phyloP scores from a whole-genome alignment of 2,113 vertebrate species.

The Dascyllus trimaculatus region DNA sequence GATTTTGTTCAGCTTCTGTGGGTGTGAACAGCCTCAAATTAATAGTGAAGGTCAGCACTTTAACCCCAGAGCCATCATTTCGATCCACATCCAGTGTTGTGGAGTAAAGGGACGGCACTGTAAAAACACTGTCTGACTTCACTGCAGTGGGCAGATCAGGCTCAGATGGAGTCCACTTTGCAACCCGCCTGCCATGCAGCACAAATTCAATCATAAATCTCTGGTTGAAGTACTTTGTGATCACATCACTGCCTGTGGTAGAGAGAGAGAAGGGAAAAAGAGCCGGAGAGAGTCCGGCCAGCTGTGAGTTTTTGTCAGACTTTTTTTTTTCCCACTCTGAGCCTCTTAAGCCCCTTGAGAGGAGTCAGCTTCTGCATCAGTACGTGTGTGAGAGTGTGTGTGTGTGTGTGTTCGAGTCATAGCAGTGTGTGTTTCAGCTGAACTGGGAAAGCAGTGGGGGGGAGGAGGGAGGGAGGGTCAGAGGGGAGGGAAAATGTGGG shows the following conservation, averaged over 20 bases:
- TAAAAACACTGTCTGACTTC: not conserved
- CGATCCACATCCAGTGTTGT: not conserved
- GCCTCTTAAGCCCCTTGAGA: slow-evolving; percentile 57
- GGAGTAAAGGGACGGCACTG: not conserved
- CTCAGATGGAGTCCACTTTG: slow-evolving; percentile 2
- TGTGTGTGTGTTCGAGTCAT: slow-evolving; percentile 40
- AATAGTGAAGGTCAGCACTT: not conserved
- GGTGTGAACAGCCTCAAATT: too few species aligned
- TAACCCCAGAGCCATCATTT: not conserved
- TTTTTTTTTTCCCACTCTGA: slow-evolving; percentile 17
- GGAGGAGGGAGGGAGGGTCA: not conserved
- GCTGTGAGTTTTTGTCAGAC: slow-evolving; percentile 71
- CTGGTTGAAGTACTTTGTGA: slow-evolving; percentile 9
- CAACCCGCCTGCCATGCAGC: slow-evolving; percentile 21
- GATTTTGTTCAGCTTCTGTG: too few species aligned
- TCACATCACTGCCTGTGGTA: slow-evolving; percentile 22
- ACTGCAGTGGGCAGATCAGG: not conserved
- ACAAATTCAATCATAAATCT: slow-evolving; percentile 36
- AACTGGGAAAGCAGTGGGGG: not conserved
- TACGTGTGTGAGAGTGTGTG: slow-evolving; percentile 13
- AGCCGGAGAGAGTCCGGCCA: slow-evolving; percentile 42
- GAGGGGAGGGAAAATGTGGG: slow-evolving; percentile 28
- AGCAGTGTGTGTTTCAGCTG: slow-evolving; percentile 2
- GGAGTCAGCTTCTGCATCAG: slow-evolving; percentile 34
- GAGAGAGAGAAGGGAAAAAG: not conserved